Base-by-base conservation (phyloP, 2,113 vertebrate species). In the Saguinus midas region DNA sequence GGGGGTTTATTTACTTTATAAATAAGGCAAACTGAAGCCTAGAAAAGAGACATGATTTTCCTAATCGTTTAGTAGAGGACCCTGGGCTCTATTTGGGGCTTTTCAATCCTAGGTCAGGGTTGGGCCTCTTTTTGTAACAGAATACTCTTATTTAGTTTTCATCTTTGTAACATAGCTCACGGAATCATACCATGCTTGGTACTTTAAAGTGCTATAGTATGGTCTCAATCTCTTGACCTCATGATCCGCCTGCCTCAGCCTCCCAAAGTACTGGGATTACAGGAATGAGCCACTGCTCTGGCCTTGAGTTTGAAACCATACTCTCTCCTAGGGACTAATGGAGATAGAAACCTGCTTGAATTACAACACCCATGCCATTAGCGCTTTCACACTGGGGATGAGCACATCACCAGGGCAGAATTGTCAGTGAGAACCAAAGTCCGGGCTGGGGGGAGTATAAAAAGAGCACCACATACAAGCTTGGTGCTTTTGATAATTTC, bases 221-320 rank as follows among this genome's bases (percentile, higher is more conserved):
- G 61, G 61, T 64, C 61, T 64, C 27, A 6, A 29, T 64, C 27
- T 64, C 12, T 64, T 64, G 29, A 64, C 61, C 25, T 64, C 61
- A 64, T 64, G 27, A 64, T 64, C 61, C 5, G 12, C 61, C 27
- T 29, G 6, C 27, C 61, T 64, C 2, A 2, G 27, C 61, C 61
- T 64, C 61, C 61, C 61, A 64, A 64, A 32, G 5, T 64, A 29
- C 61, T 64, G 61, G 6, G 61, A 64, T 64, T 64, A 32, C 12
- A 64, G 61, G 27, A 5, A 0, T 64, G 61, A 29, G 27, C 27
- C 27, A 64, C 61, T 29, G 29, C 61, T 13, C 27, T 27, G 86
- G 35, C 86, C 55, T 72, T 66, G 84, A 78, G n/a, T 91, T 91
- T 84, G 80, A 93, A 96, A 72, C 20, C 25, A 27, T 64, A 16